Conservation (phyloP, 2,797 vertebrate species). For the Denticeps clupeoides region DNA sequence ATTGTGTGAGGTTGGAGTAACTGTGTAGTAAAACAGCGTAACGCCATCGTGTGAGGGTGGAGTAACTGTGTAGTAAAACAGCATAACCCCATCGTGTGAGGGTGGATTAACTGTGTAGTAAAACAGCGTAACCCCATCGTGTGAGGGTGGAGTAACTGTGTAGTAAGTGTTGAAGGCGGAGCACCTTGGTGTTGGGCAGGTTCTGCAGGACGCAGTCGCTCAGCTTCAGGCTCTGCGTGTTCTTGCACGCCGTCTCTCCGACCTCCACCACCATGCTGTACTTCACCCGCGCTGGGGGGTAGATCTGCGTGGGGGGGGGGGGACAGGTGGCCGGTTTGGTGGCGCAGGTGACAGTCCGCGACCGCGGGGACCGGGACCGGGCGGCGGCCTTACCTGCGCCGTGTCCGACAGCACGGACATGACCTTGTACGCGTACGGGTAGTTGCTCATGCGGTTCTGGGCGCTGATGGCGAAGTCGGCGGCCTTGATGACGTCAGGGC, state of each 20-base stretch:
- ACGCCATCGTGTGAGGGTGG: no score
- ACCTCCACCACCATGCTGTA: constrained; percentile 8
- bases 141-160: no score
- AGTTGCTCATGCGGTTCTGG: constrained; percentile 24
- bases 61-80: no score
- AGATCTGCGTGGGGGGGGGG: background rate
- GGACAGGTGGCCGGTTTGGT: background rate
- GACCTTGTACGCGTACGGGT: constrained; percentile 24
- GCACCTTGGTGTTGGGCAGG: constrained; percentile 20
- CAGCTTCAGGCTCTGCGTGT: constrained; percentile 13
- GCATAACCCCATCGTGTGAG: no score
- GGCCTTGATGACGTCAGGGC: constrained; percentile 12
- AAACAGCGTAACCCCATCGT: no score
- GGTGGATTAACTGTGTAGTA: no score
- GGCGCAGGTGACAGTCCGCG: background rate
- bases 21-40: no score
- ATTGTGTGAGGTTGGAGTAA: no score
- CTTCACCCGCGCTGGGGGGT: constrained; percentile 14
- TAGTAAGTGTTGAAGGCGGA: no score
- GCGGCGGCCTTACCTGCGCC: constrained; percentile 12
- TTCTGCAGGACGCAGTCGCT: constrained; percentile 18
- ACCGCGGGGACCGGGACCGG: background rate
- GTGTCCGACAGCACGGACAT: constrained; percentile 18
- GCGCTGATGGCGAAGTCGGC: constrained; percentile 26
- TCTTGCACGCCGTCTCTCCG: constrained; percentile 26